phyloP scores from a whole-genome alignment of 2,113 vertebrate species.

The Oenanthe oenanthe region DNA sequence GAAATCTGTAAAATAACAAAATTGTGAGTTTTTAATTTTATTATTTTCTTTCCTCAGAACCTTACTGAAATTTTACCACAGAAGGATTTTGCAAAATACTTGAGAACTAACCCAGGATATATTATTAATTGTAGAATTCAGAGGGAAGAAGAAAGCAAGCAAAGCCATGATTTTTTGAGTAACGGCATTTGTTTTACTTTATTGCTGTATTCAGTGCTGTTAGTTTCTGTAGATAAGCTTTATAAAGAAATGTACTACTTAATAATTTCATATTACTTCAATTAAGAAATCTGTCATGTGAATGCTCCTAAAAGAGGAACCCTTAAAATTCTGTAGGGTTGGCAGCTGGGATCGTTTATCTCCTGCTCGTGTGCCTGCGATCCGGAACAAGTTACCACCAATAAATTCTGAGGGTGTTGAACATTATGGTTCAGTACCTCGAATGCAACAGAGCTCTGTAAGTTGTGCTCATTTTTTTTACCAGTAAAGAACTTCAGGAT shows the following conservation, averaged over 20 bases:
- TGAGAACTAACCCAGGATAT: background rate
- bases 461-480: background rate
- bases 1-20: conserved; percentile 78
- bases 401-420: conserved; percentile 72
- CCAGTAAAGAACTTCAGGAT: background rate
- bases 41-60: background rate
- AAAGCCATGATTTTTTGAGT: background rate
- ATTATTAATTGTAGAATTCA: background rate
- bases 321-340: conserved; percentile 62
- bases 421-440: conserved; percentile 42
- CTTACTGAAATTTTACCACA: background rate
- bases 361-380: conserved; percentile 39
- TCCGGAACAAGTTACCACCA: conserved; percentile 74
- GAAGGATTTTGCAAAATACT: background rate
- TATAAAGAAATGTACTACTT: background rate
- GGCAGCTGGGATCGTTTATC: conserved; percentile 57
- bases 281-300: background rate
- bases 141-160: background rate
- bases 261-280: background rate
- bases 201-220: background rate
- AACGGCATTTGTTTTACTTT: background rate
- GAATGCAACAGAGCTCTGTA: conserved; percentile 72
- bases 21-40: conserved; percentile 74
- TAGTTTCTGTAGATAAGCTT: background rate
- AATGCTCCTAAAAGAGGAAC: background rate